These are phyloP conservation scores for Sapajus apella DNA, from an alignment of 2,113 vertebrate genomes.

Conservation along the genomic window DNA sequence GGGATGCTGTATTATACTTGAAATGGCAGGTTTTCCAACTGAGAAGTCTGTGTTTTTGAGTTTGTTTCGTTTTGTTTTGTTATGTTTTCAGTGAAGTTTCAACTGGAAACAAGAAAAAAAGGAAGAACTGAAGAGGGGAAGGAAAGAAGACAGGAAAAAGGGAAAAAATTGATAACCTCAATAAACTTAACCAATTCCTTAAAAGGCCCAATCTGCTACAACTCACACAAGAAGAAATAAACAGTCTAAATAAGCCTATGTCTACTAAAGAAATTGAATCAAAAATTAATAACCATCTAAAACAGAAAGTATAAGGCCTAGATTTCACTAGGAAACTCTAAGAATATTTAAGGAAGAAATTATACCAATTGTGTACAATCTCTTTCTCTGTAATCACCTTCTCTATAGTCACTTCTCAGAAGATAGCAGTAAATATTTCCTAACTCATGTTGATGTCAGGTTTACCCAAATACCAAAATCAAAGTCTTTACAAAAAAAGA, in stretches of 20 bases:
- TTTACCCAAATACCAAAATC: neutral
- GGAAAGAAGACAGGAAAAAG: neutral
- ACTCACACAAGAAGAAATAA: neutral
- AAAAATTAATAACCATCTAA: neutral
- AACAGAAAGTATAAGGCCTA: neutral
- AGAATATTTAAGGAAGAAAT: neutral
- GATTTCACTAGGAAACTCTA: neutral
- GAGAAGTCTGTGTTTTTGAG: neutral
- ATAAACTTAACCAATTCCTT: neutral
- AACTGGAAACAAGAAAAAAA: neutral
- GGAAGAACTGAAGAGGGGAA: neutral
- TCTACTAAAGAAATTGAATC: neutral
- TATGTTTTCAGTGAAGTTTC: neutral
- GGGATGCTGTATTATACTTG: neutral
- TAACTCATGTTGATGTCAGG: neutral
- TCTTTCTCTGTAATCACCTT: neutral
- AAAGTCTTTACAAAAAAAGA: neutral
- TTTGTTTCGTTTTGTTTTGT: too few relatives aligned
- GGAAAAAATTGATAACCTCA: neutral
- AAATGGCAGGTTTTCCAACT: neutral
- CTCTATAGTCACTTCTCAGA: neutral
- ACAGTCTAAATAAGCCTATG: neutral
- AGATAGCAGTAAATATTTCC: neutral
- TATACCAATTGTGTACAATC: neutral
- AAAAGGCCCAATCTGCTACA: neutral